Conservation (phyloP, 2,888 invertebrate genomes). For the Ennomos fuscantarius region DNA sequence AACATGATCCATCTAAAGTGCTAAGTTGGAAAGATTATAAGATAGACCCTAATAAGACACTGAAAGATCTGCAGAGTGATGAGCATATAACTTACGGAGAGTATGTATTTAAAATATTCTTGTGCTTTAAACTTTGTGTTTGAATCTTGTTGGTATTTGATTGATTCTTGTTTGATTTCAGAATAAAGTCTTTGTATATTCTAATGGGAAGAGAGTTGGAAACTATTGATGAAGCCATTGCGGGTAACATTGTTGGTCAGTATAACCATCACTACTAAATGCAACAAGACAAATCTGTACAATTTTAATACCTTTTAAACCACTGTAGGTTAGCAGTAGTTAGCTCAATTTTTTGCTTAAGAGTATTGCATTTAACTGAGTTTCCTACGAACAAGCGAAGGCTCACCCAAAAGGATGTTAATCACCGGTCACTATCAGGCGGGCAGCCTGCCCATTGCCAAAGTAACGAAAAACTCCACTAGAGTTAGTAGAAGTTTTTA, state of each 20-base stretch:
- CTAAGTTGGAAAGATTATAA: conserved; percentile 70
- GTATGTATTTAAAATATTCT: conserved; percentile 60
- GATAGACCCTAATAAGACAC: conserved; percentile 76
- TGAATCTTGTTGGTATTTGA: conserved; percentile 5
- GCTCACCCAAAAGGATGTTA: too few species aligned
- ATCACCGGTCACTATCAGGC: too few species aligned
- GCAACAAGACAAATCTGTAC: too few species aligned
- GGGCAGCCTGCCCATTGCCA: too few species aligned
- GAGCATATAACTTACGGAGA: conserved; percentile 87
- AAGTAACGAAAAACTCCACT: too few species aligned
- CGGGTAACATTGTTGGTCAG: conserved; percentile 95
- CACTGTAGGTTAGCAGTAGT: too few species aligned
- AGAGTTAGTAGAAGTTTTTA: too few species aligned
- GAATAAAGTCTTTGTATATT: conserved; percentile 92
- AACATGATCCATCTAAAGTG: conserved; percentile 91
- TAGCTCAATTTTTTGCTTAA: too few species aligned
- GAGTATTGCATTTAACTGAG: too few species aligned
- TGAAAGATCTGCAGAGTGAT: conserved; percentile 86
- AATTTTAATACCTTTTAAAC: too few species aligned
- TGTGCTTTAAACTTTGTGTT: background rate
- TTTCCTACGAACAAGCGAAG: too few species aligned
- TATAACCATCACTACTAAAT: conserved; percentile 4
- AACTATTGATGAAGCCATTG: conserved; percentile 90
- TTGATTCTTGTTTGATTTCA: conserved; percentile 50
- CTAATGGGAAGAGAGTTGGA: conserved; percentile 97